These are phyloP conservation scores for Zosterops lateralis DNA, from an alignment of 2,113 vertebrate genomes.

Conservation along the genomic window DNA sequence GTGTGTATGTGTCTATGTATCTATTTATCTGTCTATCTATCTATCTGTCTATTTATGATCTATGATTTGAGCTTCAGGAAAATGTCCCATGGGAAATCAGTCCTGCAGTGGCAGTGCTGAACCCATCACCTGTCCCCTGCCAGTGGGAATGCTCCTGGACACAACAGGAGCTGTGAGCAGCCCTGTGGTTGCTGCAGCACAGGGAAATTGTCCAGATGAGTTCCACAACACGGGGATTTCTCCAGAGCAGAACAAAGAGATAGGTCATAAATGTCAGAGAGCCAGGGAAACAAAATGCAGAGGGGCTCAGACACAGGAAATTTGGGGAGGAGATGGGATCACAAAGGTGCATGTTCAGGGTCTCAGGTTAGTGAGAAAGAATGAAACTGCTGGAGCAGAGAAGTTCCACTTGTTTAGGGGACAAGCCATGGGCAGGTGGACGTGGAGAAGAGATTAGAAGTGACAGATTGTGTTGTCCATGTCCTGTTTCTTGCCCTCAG, in stretches of 20 bases:
- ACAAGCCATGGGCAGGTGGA: not conserved
- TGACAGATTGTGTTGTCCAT: not conserved
- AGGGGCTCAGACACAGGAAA: slow-evolving; percentile 30
- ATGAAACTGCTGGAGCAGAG: not conserved
- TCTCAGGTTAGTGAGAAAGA: not conserved
- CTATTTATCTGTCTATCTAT: not conserved
- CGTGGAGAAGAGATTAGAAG: not conserved
- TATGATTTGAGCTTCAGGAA: not conserved
- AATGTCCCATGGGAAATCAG: not conserved
- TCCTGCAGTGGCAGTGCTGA: not conserved
- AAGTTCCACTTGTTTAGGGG: not conserved
- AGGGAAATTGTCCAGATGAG: not conserved
- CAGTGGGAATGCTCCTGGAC: not conserved
- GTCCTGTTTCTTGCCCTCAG: not conserved
- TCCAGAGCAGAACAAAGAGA: slow-evolving; percentile 8
- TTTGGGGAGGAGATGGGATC: not conserved
- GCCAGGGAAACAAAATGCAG: not conserved
- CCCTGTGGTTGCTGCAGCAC: not conserved
- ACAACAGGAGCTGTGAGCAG: not conserved
- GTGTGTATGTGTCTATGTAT: not conserved
- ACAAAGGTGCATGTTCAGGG: not conserved
- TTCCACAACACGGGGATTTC: not conserved
- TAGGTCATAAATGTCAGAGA: not conserved
- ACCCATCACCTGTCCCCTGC: not conserved
- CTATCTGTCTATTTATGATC: not conserved